These are phyloP conservation scores for Drosophila imparisetae DNA, from an alignment of 2,888 invertebrate genomes.

Conservation along the genomic window DNA sequence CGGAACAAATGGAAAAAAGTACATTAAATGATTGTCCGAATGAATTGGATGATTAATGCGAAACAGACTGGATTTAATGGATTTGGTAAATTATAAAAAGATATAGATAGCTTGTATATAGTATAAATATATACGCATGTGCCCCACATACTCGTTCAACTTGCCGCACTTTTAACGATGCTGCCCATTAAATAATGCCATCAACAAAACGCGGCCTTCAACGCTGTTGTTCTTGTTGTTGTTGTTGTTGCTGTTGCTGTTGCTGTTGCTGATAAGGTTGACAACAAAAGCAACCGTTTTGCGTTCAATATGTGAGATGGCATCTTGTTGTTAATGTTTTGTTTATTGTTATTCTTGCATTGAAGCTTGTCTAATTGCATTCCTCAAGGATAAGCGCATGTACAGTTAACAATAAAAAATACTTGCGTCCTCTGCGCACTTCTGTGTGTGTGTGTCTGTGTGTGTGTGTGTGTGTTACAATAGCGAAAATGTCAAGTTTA, in stretches of 20 bases:
- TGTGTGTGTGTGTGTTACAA: slow-evolving; percentile 47
- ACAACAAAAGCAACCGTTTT: slow-evolving; percentile 40
- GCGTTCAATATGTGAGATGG: slow-evolving; percentile 47
- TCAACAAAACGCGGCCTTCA: slow-evolving; percentile 29
- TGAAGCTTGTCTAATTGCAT: slow-evolving; percentile 65
- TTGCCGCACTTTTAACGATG: slow-evolving; percentile 12
- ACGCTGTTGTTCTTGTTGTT: neutral
- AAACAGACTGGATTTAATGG: neutral
- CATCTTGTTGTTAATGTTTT: slow-evolving; percentile 46
- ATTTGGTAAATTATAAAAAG: neutral
- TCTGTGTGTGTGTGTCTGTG: neutral
- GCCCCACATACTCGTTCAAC: neutral
- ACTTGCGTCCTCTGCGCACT: slow-evolving; percentile 4
- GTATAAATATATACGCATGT: neutral
- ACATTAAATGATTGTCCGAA: neutral
- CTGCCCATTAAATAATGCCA: slow-evolving; percentile 20
- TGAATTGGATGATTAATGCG: neutral
- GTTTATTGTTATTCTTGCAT: slow-evolving; percentile 38
- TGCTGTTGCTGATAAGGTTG: neutral
- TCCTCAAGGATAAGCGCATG: slow-evolving; percentile 63
- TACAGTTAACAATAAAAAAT: slow-evolving; percentile 35
- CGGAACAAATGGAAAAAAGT: neutral
- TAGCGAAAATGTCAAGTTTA: slow-evolving; percentile 74
- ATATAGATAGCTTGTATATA: neutral
- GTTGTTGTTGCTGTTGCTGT: neutral